Evolutionary conservation across 92 coral and sea anemone species (phyloP), one percentile per base, ranked within the genome.

Genomic region (Parazoanthus swiftii): DNA sequence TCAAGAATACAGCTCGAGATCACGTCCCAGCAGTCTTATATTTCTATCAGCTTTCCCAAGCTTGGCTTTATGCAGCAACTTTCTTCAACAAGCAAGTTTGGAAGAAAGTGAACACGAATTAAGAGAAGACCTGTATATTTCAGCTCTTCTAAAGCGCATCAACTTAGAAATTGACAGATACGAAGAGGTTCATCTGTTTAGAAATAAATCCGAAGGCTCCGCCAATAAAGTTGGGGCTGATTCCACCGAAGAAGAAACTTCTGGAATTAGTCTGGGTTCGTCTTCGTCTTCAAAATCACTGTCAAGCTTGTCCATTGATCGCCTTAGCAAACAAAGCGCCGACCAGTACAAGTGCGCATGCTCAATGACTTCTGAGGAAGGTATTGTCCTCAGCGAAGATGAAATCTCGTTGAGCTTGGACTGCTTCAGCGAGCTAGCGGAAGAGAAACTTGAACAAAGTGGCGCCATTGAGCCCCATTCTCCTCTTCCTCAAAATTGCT

Each of bases 111-210:
- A 84, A 3, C 58, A 38, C 26, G 86, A 82, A 14, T 26, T 82
- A 23, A 82, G 77, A 67, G 77, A 84, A 43, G 87, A 84, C n/a
- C 26, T 46, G 67, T 84, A 70, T 84, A 70, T 84, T 70, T 15
- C 87, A 26, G 77, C 79, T 84, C 63, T 84, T 46, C 42, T 71
- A 18, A 71, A 72, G 77, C 78, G 26, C 36, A 33, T 71, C 50
- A 35, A 70, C 9, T 16, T 44, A 36, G 87, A 84, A 84, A 84
- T 84, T 72, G 79, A 84, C 44, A 76, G 38, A 43, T 71, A 84
- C 25, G 79, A 84, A 21, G 79, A 84, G 25, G 20, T 29, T 33
- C 36, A 68, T 29, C 48, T 84, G 13, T 71, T 70, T 14, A 46
- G 50, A 48, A 84, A 68, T 33, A 73, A 66, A 84, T 25, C 79